phyloP scores from a whole-genome alignment of 2,888 invertebrate species.

The Ganaspis brasiliensis region DNA sequence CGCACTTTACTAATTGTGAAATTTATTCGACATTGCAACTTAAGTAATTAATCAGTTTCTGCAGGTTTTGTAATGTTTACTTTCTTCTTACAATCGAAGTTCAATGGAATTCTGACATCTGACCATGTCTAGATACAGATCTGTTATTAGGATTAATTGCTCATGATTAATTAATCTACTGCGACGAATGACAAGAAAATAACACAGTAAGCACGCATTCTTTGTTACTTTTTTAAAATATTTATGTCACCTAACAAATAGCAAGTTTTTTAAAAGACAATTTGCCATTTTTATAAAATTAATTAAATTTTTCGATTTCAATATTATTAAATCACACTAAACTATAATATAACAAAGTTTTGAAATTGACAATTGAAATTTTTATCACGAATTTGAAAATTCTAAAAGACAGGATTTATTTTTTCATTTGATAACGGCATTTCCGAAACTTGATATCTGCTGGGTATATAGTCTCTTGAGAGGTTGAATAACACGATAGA shows the following conservation, averaged over 20 bases:
- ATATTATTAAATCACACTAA: background rate
- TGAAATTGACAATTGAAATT: background rate
- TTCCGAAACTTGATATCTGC: conserved; percentile 27
- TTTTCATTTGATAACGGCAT: background rate
- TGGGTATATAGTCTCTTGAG: background rate
- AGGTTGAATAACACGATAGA: conserved; percentile 15
- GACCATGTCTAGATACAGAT: background rate
- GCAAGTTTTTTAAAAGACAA: no score
- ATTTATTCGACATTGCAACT: background rate
- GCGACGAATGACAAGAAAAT: background rate
- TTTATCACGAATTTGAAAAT: background rate
- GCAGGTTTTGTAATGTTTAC: conserved; percentile 1
- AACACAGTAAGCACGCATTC: background rate
- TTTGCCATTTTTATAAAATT: no score
- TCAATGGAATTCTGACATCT: background rate
- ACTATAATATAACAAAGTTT: background rate
- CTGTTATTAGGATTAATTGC: background rate
- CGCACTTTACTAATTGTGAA: background rate
- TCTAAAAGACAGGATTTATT: background rate
- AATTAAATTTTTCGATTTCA: no score
- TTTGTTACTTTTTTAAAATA: no score
- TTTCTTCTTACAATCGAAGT: conserved; percentile 19
- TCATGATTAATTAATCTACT: background rate
- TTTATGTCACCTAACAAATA: no score
- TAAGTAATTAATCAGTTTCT: conserved; percentile 16